Evolutionary conservation across 2,113 vertebrate genomes (phyloP).

Genomic region (Cairina moschata): DNA sequence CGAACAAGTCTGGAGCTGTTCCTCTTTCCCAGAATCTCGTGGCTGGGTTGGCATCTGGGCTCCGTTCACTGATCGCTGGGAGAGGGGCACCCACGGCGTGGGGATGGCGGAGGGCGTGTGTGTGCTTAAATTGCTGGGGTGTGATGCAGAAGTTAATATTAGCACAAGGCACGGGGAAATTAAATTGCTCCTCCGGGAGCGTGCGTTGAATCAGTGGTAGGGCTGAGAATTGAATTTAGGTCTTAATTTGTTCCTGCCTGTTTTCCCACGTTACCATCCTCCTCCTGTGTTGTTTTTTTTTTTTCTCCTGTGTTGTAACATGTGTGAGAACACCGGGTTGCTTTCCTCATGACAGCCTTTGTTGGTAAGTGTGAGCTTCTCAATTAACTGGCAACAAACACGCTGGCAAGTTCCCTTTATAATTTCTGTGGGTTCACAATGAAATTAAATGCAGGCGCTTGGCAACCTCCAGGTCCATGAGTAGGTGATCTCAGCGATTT

Average conservation of each 20-base stretch:
- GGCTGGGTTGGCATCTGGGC: background rate
- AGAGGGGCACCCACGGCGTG: background rate
- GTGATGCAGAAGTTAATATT: slow-evolving; percentile 12
- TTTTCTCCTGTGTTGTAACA: background rate
- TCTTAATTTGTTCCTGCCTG: background rate
- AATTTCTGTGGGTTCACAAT: background rate
- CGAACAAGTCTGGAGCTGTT: background rate
- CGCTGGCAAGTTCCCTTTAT: background rate
- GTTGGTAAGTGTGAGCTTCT: background rate
- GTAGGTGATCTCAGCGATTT: background rate
- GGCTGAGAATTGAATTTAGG: background rate
- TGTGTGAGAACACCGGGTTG: background rate
- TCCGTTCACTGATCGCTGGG: background rate
- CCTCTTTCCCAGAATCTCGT: background rate
- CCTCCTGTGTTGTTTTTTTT: background rate
- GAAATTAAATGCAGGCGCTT: background rate
- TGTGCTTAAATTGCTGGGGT: background rate
- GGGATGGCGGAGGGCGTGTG: background rate
- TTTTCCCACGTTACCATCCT: background rate
- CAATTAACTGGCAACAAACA: slow-evolving; percentile 2
- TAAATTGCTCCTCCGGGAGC: background rate
- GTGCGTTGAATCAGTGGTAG: accelerated
- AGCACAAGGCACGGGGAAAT: background rate
- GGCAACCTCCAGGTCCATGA: background rate
- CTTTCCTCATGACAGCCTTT: background rate